Percentiles rank a stretch among this genome's conserved stretches.
These are phyloP conservation scores for Drosophila subobscura DNA, from an alignment of 1,140 invertebrate genomes.

Conservation along the genomic window DNA sequence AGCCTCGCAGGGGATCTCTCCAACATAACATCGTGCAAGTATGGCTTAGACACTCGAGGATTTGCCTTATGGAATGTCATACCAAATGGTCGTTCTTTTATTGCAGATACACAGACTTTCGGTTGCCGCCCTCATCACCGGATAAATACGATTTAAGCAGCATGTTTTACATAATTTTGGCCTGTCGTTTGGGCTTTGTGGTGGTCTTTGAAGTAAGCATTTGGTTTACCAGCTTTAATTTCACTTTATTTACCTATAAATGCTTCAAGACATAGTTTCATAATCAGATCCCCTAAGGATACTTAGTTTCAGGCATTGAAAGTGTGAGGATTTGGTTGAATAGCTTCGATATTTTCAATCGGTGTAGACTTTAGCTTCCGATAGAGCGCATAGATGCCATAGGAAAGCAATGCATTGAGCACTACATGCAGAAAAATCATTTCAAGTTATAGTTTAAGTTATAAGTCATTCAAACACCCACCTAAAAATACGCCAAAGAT, in stretches of 20 bases:
- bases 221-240: neutral
- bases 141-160: conserved; percentile 89
- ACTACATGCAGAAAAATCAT: conserved; percentile 34
- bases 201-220: conserved; percentile 94
- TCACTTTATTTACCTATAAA: conserved; percentile 27
- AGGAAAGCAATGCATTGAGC: conserved; percentile 67
- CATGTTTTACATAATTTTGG: conserved; percentile 96
- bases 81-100: neutral
- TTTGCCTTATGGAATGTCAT: neutral
- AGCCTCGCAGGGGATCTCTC: conserved; percentile 67
- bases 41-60: conserved; percentile 5
- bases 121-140: conserved; percentile 88
- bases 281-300: neutral
- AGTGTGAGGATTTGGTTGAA: conserved; percentile 33
- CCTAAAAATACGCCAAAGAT: conserved; percentile 76
- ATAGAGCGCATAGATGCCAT: conserved; percentile 73
- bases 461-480: conserved; percentile 14
- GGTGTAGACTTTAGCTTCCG: conserved; percentile 64
- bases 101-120: conserved; percentile 87
- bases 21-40: conserved; percentile 83
- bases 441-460: neutral
- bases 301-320: conserved; percentile 17
- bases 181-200: conserved; percentile 94
- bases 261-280: conserved; percentile 12
- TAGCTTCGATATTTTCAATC: conserved; percentile 62